Percentiles rank a stretch among this genome's conserved stretches.
These are phyloP conservation scores for Parapristionchus giblindavisi DNA, from an alignment of 2,888 invertebrate genomes.

Conservation along the genomic window DNA sequence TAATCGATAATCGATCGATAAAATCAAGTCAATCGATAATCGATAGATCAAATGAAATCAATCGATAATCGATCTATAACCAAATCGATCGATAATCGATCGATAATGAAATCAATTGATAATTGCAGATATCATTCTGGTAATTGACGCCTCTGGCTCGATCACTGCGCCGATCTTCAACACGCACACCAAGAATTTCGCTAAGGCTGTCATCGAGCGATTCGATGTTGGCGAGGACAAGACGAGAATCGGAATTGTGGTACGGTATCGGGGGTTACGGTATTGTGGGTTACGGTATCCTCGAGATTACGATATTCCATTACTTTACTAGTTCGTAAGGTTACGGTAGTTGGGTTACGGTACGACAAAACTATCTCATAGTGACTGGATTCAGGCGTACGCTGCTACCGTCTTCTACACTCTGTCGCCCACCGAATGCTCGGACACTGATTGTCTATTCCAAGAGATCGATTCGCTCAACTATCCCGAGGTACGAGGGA, in stretches of 20 bases:
- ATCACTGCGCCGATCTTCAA: slow-evolving; percentile 32
- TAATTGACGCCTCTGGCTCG: slow-evolving; percentile 29
- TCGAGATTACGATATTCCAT: no score
- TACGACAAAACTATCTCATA: background rate
- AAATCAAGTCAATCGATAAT: background rate
- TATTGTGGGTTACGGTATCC: no score
- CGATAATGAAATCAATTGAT: slow-evolving; percentile 2
- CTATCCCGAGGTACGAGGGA: background rate
- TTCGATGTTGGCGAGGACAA: slow-evolving; percentile 10
- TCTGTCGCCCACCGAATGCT: slow-evolving; percentile 1
- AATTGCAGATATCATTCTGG: slow-evolving; percentile 31
- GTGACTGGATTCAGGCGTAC: background rate
- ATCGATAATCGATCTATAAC: background rate
- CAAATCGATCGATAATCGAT: no score
- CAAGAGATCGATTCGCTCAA: slow-evolving; percentile 12
- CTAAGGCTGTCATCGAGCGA: slow-evolving; percentile 32
- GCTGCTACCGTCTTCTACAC: slow-evolving; percentile 31
- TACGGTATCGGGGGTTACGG: background rate
- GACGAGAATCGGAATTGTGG: slow-evolving; percentile 33
- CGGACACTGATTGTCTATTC: slow-evolving; percentile 6
- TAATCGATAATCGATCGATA: background rate
- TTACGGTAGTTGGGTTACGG: background rate
- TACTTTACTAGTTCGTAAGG: no score
- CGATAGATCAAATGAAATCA: background rate
- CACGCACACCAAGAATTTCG: slow-evolving; percentile 29